These are phyloP conservation scores for Ceuthmochares aereus DNA, from an alignment of 2,113 vertebrate species.

Conservation along the genomic window DNA sequence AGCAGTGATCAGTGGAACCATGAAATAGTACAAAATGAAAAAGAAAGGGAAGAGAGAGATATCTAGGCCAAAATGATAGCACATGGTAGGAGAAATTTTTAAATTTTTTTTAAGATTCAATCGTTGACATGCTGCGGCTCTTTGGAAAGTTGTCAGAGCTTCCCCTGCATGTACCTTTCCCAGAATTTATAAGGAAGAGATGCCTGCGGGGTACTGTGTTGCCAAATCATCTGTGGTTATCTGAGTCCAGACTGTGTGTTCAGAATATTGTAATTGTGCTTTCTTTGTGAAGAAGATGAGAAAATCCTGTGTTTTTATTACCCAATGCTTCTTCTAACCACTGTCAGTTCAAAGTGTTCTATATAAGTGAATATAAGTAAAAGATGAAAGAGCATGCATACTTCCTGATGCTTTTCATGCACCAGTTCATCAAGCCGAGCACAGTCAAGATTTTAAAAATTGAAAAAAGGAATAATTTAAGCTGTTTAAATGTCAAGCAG, in stretches of 20 bases:
- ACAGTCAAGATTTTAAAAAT: not conserved
- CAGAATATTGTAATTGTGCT: not conserved
- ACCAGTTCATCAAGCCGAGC: not conserved
- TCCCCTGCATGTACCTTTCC: not conserved
- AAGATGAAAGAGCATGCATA: not conserved
- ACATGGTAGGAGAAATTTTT: not conserved
- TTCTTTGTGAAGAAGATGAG: not conserved
- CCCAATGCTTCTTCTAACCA: not conserved
- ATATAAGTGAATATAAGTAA: not conserved
- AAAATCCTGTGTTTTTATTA: not conserved
- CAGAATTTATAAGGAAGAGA: not conserved
- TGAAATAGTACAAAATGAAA: not conserved
- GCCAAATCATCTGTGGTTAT: not conserved
- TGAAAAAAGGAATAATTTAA: slow-evolving; percentile 28
- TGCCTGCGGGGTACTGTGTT: not conserved
- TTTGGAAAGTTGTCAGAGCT: not conserved
- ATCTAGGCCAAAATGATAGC: not conserved
- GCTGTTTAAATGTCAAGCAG: slow-evolving; percentile 27
- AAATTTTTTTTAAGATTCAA: not conserved
- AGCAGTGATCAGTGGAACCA: not conserved
- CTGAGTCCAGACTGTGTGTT: not conserved
- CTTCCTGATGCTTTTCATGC: slow-evolving; percentile 27
- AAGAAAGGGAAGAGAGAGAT: not conserved
- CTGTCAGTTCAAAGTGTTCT: not conserved
- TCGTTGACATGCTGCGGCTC: not conserved